These are phyloP conservation scores for Heliconius hewitsoni DNA, from an alignment of 1,140 invertebrate genomes.

Conservation along the genomic window DNA sequence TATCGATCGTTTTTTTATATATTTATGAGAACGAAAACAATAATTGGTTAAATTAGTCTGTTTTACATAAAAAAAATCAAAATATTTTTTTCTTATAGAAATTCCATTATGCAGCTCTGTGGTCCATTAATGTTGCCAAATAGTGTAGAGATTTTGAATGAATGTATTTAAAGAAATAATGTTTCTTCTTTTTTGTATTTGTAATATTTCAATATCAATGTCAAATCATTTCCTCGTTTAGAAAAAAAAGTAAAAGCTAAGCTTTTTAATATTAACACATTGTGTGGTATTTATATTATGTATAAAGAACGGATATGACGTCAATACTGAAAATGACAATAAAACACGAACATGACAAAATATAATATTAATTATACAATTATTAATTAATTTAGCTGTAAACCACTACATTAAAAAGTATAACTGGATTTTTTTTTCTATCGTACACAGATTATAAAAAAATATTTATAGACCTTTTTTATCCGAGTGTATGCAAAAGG, in stretches of 20 bases:
- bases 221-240: too few relatives aligned
- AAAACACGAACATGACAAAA: slow-evolving; percentile 24
- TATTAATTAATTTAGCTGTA: neutral
- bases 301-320: neutral
- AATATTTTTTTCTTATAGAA: neutral
- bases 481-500: neutral
- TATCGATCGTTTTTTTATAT: too few relatives aligned
- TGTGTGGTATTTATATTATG: neutral
- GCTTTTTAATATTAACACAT: neutral
- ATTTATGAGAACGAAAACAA: neutral
- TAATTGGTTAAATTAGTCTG: neutral
- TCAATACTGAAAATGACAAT: slow-evolving; percentile 20
- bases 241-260: neutral
- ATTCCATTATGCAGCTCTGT: neutral
- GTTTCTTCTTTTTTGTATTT: neutral
- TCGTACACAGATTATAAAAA: neutral
- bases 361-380: neutral
- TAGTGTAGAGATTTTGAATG: slow-evolving; percentile 1
- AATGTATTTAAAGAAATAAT: neutral
- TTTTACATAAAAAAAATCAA: neutral
- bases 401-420: too few relatives aligned
- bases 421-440: neutral
- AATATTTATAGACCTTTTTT: slow-evolving; percentile 9
- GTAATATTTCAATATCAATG: neutral
- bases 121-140: slow-evolving; percentile 12